Conservation (phyloP, 2,113 vertebrate genomes). For the Sinocyclocheilus maitianheensis region DNA sequence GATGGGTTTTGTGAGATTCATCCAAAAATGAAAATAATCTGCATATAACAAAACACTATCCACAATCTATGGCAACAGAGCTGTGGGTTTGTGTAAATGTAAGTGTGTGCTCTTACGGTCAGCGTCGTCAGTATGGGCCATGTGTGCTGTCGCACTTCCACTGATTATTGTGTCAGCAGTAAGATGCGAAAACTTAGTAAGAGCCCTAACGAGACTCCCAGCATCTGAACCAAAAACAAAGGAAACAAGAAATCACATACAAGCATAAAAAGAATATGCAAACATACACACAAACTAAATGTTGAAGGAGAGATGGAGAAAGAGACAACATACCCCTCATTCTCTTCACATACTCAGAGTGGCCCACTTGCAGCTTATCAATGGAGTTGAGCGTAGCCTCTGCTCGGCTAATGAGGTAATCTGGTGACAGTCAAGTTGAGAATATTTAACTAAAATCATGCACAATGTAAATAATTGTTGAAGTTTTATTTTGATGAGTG, state of each 20-base stretch:
- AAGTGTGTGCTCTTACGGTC: conserved; percentile 82
- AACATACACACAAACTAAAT: neutral
- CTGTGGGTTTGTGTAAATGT: neutral
- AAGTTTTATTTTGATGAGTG: neutral
- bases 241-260: neutral
- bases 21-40: neutral
- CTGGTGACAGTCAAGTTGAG: conserved; percentile 68
- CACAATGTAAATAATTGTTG: neutral
- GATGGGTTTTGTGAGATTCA: neutral
- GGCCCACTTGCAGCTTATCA: conserved; percentile 80
- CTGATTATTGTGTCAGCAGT: conserved; percentile 87
- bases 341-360: conserved; percentile 81
- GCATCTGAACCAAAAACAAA: conserved; percentile 77
- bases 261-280: conserved; percentile 7
- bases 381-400: conserved; percentile 84
- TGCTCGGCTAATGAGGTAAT: conserved; percentile 89
- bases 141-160: conserved; percentile 87
- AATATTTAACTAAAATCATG: neutral
- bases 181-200: conserved; percentile 90
- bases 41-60: neutral
- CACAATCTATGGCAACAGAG: neutral
- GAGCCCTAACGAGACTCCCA: conserved; percentile 80
- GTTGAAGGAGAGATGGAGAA: neutral
- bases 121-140: conserved; percentile 88
- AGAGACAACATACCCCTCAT: conserved; percentile 77